Conservation (phyloP, 2,888 invertebrate genomes). For the Lasioglossum vierecki region DNA sequence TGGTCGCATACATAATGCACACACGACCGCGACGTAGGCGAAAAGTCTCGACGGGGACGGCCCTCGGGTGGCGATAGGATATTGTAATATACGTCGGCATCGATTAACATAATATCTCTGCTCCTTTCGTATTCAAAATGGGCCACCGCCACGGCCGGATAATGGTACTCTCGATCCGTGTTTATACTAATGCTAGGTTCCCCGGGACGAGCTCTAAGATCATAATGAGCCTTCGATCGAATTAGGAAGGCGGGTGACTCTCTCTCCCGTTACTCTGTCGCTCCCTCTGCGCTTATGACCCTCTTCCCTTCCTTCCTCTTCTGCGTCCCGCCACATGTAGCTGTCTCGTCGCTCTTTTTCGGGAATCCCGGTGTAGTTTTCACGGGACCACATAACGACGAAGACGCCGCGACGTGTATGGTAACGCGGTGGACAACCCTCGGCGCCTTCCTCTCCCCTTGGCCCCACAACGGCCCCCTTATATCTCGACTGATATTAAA, state of each 20-base stretch:
- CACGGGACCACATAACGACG: slow-evolving; percentile 53
- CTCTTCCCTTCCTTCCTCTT: slow-evolving; percentile 11
- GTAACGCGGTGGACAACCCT: slow-evolving; percentile 48
- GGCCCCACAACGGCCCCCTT: not conserved
- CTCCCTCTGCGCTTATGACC: slow-evolving; percentile 18
- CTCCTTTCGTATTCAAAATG: slow-evolving; percentile 81
- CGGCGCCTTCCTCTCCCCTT: not conserved
- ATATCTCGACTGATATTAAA: slow-evolving; percentile 58
- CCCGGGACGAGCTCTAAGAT: slow-evolving; percentile 74
- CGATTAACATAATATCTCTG: slow-evolving; percentile 82
- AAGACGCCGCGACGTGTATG: slow-evolving; percentile 30
- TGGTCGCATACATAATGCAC: slow-evolving; percentile 39
- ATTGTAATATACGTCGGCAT: slow-evolving; percentile 75
- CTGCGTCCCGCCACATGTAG: not conserved
- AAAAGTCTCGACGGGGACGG: slow-evolving; percentile 63
- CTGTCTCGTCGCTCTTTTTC: slow-evolving; percentile 20
- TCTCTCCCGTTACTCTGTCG: slow-evolving; percentile 52
- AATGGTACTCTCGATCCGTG: slow-evolving; percentile 81
- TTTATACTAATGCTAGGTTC: slow-evolving; percentile 82
- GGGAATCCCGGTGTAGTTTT: slow-evolving; percentile 56
- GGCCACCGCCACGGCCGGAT: slow-evolving; percentile 72
- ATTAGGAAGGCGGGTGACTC: slow-evolving; percentile 76
- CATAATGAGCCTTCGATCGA: slow-evolving; percentile 81
- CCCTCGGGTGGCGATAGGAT: slow-evolving; percentile 64
- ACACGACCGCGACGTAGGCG: slow-evolving; percentile 60